These are phyloP conservation scores for Isichthys henryi DNA, from an alignment of 2,113 vertebrate genomes.

Conservation along the genomic window DNA sequence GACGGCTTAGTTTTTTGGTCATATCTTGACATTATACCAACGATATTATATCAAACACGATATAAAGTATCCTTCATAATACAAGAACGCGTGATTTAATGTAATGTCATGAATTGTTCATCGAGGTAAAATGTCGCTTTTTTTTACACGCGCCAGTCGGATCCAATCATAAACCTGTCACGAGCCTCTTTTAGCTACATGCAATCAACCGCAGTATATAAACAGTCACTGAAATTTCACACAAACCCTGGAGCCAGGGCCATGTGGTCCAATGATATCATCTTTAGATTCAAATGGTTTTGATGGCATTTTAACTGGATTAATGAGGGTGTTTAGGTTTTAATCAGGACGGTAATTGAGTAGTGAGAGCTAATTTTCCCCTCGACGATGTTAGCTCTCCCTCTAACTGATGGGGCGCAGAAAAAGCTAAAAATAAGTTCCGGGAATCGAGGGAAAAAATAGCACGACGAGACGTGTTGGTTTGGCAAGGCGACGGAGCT, in stretches of 20 bases:
- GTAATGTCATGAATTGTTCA: not conserved
- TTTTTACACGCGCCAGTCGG: not conserved
- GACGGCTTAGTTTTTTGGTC: not conserved
- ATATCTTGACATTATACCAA: not conserved
- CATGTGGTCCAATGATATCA: constrained; percentile 9
- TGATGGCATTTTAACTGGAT: constrained; percentile 15
- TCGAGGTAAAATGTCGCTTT: not conserved
- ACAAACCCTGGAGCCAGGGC: not conserved
- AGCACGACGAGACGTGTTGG: not conserved
- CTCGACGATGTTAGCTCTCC: constrained; percentile 14
- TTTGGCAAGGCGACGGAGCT: not conserved
- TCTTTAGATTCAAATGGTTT: constrained; percentile 8
- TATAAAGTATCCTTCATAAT: not conserved
- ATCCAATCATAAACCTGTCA: not conserved
- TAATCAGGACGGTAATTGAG: constrained; percentile 17
- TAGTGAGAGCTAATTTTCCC: not conserved
- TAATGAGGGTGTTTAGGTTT: constrained; percentile 20
- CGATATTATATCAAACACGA: not conserved
- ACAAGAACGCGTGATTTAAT: not conserved
- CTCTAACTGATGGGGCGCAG: not conserved
- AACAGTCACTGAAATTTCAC: not conserved
- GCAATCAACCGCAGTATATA: not conserved
- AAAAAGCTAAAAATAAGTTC: constrained; percentile 7
- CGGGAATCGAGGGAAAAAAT: not conserved
- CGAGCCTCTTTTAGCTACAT: not conserved